These are phyloP conservation scores for Meriones psammophilus DNA, from an alignment of 2,797 vertebrate genomes.

Conservation along the genomic window DNA sequence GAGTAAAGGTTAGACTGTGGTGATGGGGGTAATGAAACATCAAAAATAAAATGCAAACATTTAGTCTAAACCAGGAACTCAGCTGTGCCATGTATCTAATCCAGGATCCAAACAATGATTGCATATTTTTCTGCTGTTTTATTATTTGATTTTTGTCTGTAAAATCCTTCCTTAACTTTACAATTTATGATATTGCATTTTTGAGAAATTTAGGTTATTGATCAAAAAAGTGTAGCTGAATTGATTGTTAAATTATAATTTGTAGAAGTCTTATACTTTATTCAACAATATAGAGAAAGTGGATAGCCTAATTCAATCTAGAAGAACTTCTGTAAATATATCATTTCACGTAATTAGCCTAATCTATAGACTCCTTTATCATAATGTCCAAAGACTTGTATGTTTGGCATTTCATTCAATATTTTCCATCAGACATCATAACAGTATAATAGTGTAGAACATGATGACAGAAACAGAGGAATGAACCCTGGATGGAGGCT, in stretches of 20 bases:
- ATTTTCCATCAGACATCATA: not conserved
- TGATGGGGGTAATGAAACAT: not conserved
- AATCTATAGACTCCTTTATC: not conserved
- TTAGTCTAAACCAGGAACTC: not conserved
- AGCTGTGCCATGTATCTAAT: not conserved
- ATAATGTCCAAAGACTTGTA: not conserved
- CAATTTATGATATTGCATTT: not conserved
- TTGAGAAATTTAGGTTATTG: not conserved
- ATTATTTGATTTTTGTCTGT: not conserved
- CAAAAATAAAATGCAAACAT: not conserved
- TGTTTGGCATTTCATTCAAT: not conserved
- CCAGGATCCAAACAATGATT: not conserved
- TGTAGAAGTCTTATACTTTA: not conserved
- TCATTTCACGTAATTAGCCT: not conserved
- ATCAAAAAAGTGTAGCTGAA: not conserved
- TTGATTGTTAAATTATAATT: not conserved
- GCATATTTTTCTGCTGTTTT: not conserved
- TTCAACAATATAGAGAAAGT: not conserved
- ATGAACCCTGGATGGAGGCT: not conserved
- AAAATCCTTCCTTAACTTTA: not conserved
- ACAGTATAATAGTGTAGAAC: not conserved
- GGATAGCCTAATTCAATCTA: not conserved
- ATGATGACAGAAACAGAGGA: not conserved
- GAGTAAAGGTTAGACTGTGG: no score
- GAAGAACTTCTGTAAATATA: not conserved